Evolutionary conservation across 2,797 vertebrate genomes (phyloP), one percentile per base, ranked within the genome.

Genomic region (Emydoidea blandingii): DNA sequence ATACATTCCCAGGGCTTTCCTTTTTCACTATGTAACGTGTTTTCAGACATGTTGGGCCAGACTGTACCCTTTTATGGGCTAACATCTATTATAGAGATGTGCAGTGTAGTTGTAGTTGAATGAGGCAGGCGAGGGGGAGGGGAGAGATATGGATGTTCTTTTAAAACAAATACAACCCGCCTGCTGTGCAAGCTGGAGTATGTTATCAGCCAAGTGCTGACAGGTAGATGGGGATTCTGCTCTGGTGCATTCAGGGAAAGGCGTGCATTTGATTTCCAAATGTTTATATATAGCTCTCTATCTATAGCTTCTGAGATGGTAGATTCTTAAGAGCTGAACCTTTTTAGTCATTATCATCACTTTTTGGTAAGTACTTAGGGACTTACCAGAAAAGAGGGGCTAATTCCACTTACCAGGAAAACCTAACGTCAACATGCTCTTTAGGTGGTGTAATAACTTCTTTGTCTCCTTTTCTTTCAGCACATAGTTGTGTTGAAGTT

Each of bases 31-130:
- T 54, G 9, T 72, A 78, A 23, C 1, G n/a, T 62, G 25, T 19
- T 92, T 94, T 84, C 74, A 93, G 56, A 89, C 25, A 86, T 82
- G 11, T 27, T 88, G n/a, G 0, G 68, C 65, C 34, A 93, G 65
- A 4, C 11, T 92, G 16, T 80, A 92, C 82, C 16, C 2, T 9
- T 54, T 89, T 93, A 50, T 94, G 27, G 53, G 53, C 80, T 85
- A 95, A 25, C 86, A 90, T 37, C 59, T 44, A 34, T 65, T 82
- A 41, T 12, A 83, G 79, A 91, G 56, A 37, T 57, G 6, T 1
- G 1, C 74, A 7, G 6, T 27, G 6, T 10, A 53, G 3, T 94
- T 34, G 49, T 54, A 81, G 12, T 34, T 88, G 5, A 76, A 19
- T 11, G 87, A 79, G 81, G 5, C 34, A 89, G 90, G 80, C 52